Base-by-base conservation (phyloP, 1,140 invertebrate genomes). In the Drosophila lowei region DNA sequence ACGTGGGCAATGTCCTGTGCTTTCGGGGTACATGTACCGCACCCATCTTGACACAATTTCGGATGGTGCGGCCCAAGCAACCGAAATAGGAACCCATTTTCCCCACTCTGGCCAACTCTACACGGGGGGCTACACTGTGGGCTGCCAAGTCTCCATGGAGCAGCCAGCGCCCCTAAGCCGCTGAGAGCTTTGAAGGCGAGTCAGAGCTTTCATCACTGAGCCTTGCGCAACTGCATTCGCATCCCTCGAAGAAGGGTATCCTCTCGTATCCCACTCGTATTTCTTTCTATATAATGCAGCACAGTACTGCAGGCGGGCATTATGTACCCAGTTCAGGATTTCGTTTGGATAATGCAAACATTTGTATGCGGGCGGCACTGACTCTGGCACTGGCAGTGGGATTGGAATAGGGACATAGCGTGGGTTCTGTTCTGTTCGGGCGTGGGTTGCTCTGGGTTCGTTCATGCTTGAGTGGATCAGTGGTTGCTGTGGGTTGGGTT, bases 141-240 rank as follows among this genome's bases (percentile, higher is more conserved):
- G 60, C 55, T 47, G 53, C 44, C 73, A 56, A 46, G 54, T 70
- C 67, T 71, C 61, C 58, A 68, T 23, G 46, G 46, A 41, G 11
- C 49, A 54, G 75, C 60, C 77, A 79, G 77, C 77, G 77, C 77
- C 77, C 77, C 77, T 66, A 79, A 38, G 34, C 34, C 34, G 34
- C 34, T 42, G 71, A 41, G 54, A 78, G 74, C 74, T 77, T 77
- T 77, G 3, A 38, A 38, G 34, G 34, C 50, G 38, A 38, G 18
- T 13, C 18, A 18, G 54, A 62, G 56, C 64, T 61, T 61, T 60
- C 7, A 6, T 15, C 44, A 58, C 63, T 15, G 42, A 44, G 64
- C 65, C 83, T 79, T 83, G 34, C 55, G 48, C 57, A 72, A 46
- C 49, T 77, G 75, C 75, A 77, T 77, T 71, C 50, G 25, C 30